Conservation (phyloP, 2,888 invertebrate species). For the Phengaris arion region DNA sequence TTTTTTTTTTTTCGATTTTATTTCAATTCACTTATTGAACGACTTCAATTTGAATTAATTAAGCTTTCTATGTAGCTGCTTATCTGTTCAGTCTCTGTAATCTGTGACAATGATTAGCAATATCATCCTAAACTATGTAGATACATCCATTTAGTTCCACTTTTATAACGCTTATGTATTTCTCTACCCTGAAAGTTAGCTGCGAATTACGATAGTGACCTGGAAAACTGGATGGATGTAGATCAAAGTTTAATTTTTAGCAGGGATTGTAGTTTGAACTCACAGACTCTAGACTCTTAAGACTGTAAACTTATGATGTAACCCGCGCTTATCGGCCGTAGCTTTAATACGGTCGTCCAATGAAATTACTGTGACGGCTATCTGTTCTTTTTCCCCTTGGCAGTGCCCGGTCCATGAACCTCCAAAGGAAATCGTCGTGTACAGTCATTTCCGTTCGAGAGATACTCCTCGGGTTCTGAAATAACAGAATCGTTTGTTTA, state of each 20-base stretch:
- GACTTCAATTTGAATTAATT: too few species aligned
- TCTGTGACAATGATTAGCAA: too few species aligned
- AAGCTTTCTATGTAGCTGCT: too few species aligned
- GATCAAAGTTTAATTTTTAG: not conserved
- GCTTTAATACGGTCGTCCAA: not conserved
- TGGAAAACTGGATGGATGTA: not conserved
- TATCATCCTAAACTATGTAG: too few species aligned
- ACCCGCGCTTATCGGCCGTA: not conserved
- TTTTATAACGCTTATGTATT: not conserved
- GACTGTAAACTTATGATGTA: not conserved
- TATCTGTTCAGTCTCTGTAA: too few species aligned
- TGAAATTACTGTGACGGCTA: not conserved
- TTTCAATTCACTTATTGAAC: too few species aligned
- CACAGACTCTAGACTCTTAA: not conserved
- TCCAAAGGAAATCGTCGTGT: constrained; percentile 10
- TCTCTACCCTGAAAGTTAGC: not conserved
- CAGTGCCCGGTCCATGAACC: constrained; percentile 21
- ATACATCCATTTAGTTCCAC: too few species aligned
- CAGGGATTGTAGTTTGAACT: not conserved
- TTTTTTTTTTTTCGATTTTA: too few species aligned
- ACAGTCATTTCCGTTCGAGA: not conserved
- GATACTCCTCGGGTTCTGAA: not conserved
- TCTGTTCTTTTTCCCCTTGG: not conserved
- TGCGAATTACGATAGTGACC: not conserved
- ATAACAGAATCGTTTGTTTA: too few species aligned